phyloP scores from a whole-genome alignment of 2,113 vertebrate species.

The Dermatemys mawii region DNA sequence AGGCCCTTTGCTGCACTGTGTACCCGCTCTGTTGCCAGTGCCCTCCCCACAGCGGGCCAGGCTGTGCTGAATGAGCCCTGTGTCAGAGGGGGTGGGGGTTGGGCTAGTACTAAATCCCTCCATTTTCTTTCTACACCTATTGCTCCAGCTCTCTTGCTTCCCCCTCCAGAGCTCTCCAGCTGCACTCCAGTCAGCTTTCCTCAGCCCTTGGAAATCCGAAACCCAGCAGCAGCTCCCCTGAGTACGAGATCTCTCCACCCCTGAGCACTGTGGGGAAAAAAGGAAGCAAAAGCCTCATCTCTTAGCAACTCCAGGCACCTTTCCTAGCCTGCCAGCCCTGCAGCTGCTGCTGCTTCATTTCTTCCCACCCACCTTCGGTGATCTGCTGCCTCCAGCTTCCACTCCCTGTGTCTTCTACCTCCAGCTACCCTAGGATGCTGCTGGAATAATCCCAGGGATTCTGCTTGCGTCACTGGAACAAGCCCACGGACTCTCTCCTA shows the following conservation, averaged over 20 bases:
- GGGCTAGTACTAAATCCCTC: rapidly evolving
- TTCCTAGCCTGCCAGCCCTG: neutral
- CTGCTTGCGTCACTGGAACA: too few relatives aligned
- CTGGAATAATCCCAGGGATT: neutral
- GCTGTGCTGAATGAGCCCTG: neutral
- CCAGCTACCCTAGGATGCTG: neutral
- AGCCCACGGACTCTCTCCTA: neutral
- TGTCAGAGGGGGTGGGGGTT: neutral
- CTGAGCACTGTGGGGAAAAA: neutral
- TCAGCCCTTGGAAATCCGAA: rapidly evolving
- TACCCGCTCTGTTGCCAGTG: neutral
- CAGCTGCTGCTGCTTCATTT: too few relatives aligned
- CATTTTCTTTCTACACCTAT: rapidly evolving
- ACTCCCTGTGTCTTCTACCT: neutral
- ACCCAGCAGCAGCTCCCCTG: rapidly evolving
- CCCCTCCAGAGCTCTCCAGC: rapidly evolving
- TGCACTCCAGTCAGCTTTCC: neutral
- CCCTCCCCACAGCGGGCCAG: neutral
- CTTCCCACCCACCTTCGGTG: neutral
- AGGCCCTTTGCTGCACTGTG: neutral
- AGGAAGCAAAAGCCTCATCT: rapidly evolving
- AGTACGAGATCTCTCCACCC: neutral
- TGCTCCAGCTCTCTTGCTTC: neutral
- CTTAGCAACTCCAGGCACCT: neutral
- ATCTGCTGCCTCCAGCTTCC: neutral